Conservation (phyloP, 2,888 invertebrate species). For the Endotricha flammealis region DNA sequence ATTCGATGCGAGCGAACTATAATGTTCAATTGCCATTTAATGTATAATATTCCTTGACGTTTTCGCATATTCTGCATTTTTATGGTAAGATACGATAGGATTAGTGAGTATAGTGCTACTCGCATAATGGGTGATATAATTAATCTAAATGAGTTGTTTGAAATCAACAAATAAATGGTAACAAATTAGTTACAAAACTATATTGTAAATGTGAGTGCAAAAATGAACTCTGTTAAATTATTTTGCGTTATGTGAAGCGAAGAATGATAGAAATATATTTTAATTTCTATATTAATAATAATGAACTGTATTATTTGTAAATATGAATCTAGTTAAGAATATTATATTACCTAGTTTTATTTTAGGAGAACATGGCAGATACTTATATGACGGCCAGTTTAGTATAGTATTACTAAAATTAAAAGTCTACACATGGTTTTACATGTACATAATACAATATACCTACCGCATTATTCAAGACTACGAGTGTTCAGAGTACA, state of each 20-base stretch:
- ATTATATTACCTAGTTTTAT: constrained; percentile 79
- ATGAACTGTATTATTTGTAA: constrained; percentile 81
- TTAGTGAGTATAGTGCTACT: constrained; percentile 71
- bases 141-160: constrained; percentile 73
- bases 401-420: constrained; percentile 83
- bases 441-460: constrained; percentile 72
- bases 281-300: constrained; percentile 75
- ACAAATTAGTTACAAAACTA: constrained; percentile 68
- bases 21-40: constrained; percentile 76
- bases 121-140: constrained; percentile 77
- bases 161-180: constrained; percentile 64
- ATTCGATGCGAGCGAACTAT: constrained; percentile 77
- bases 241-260: constrained; percentile 79
- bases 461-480: constrained; percentile 49
- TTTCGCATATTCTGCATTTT: constrained; percentile 78
- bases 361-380: constrained; percentile 80
- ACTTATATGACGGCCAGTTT: constrained; percentile 85
- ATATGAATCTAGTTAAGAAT: constrained; percentile 79
- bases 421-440: constrained; percentile 77
- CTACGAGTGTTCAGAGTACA: constrained; percentile 51
- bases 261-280: constrained; percentile 78
- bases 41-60: constrained; percentile 75
- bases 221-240: constrained; percentile 79
- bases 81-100: constrained; percentile 71
- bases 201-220: constrained; percentile 78